Base-by-base conservation (phyloP, 2,888 invertebrate genomes). In the Eupithecia vulgata region DNA sequence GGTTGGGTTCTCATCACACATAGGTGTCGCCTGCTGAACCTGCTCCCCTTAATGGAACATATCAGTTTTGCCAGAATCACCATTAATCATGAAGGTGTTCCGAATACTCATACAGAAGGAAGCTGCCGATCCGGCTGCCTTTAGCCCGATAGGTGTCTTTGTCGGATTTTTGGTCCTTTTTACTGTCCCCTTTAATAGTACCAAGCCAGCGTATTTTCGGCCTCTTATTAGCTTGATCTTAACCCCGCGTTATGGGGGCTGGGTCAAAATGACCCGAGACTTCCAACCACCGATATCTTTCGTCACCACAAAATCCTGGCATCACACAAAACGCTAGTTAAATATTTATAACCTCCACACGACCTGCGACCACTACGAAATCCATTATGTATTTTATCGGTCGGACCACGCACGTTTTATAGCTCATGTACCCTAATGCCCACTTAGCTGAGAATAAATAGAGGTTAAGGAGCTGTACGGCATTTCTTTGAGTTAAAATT, bases 381-480 rank as follows among this genome's bases (percentile, higher is more conserved):
- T 70, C 76, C 62, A 70, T 76, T 74, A 76, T 48, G 59, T 70
- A 68, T 48, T 78, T 76, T 76, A 78, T 74, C 74, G 78, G 57
- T 13, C 59, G 66, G n/a, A 68, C 74, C 73, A 73, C 71, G 73
- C 68, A 42, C 62, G 70, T 67, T 78, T 78, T 75, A 78, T 76
- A 35, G 78, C 73, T 71, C 70, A 68, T 74, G 70, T 74, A 67
- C 68, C 70, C 10, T 75, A 76, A 78, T 74, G 71, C 74, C 71
- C 73, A 76, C 76, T 76, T 76, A 64, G 64, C 57, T 13, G 25
- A 34, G 42, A 68, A 68, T 68, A 72, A 72, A 67, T 57, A 65
- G 37, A 67, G 35, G 67, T 61, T 61, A 61, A 34, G 25, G 34
- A 42, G 13, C 48, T 64, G 73, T 67, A 45, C 21, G n/a, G 13